Evolutionary conservation across 2,797 vertebrate genomes (phyloP).

Genomic region (Gobionotothen gibberifrons): DNA sequence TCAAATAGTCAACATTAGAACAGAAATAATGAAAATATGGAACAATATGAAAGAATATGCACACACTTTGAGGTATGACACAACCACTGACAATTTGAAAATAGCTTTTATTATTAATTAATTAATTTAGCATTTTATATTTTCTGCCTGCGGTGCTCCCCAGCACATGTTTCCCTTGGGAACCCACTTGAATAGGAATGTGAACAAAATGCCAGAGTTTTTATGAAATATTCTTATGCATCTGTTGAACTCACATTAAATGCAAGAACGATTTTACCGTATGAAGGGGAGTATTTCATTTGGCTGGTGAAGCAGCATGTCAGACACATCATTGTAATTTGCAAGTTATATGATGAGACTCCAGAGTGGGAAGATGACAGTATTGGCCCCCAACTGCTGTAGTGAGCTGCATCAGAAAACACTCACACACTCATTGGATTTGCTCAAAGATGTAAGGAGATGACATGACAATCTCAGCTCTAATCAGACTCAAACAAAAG

Average conservation of each 20-base stretch:
- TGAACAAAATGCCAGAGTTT: background rate
- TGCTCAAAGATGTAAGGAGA: background rate
- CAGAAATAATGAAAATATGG: background rate
- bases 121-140: slow-evolving; percentile 23
- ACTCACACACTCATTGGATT: background rate
- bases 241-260: slow-evolving; percentile 32
- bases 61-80: slow-evolving; percentile 2
- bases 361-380: slow-evolving; percentile 11
- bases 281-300: slow-evolving; percentile 20
- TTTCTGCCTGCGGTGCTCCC: slow-evolving; percentile 16
- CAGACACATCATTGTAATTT: background rate
- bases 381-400: slow-evolving; percentile 1
- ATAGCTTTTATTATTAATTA: slow-evolving; percentile 16
- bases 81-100: slow-evolving; percentile 26
- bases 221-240: slow-evolving; percentile 51
- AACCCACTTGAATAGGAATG: slow-evolving; percentile 24
- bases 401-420: slow-evolving; percentile 1
- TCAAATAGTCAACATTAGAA: slow-evolving; percentile 3
- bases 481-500: background rate
- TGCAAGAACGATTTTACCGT: slow-evolving; percentile 11
- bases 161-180: background rate
- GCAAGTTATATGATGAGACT: slow-evolving; percentile 8
- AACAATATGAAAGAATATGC: slow-evolving; percentile 9
- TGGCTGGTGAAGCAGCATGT: slow-evolving; percentile 29
- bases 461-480: background rate